Evolutionary conservation across 2,888 invertebrate species (phyloP).

Genomic region (Drepana falcataria): DNA sequence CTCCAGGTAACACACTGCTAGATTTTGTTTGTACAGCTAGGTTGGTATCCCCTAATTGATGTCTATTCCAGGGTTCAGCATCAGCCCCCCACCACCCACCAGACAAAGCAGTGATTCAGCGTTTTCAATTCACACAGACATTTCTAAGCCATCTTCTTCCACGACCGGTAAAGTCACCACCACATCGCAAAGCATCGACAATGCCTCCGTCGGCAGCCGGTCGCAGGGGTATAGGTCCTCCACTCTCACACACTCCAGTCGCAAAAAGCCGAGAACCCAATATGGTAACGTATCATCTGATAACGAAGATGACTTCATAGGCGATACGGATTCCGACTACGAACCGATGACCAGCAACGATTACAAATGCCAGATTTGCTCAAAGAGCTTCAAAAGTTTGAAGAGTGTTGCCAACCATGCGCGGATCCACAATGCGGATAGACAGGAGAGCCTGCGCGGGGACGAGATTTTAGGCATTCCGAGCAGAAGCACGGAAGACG

Average conservation of each 20-base stretch:
- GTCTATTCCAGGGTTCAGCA: slow-evolving; percentile 49
- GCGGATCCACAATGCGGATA: slow-evolving; percentile 30
- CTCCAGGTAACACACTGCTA: slow-evolving; percentile 43
- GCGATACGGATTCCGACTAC: slow-evolving; percentile 64
- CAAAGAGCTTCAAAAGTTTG: slow-evolving; percentile 37
- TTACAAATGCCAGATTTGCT: slow-evolving; percentile 49
- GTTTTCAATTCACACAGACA: slow-evolving; percentile 64
- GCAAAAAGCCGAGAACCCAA: slow-evolving; percentile 43
- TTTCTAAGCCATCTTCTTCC: slow-evolving; percentile 51
- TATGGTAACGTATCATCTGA: slow-evolving; percentile 49
- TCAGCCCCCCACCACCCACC: slow-evolving; percentile 53
- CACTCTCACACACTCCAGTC: slow-evolving; percentile 47
- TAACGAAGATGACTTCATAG: slow-evolving; percentile 52
- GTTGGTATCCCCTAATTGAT: not conserved
- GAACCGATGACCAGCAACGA: slow-evolving; percentile 42
- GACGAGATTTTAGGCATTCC: slow-evolving; percentile 29
- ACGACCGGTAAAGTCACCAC: slow-evolving; percentile 45
- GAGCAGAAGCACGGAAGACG: slow-evolving; percentile 28
- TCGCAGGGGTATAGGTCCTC: slow-evolving; percentile 48
- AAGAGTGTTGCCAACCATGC: slow-evolving; percentile 40
- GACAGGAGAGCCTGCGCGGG: slow-evolving; percentile 17
- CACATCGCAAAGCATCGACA: slow-evolving; percentile 42
- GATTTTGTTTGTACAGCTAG: not conserved
- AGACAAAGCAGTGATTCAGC: slow-evolving; percentile 73
- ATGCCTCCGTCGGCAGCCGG: slow-evolving; percentile 46